Base-by-base conservation (phyloP, 2,113 vertebrate genomes). In the Cephalopterus ornatus region DNA sequence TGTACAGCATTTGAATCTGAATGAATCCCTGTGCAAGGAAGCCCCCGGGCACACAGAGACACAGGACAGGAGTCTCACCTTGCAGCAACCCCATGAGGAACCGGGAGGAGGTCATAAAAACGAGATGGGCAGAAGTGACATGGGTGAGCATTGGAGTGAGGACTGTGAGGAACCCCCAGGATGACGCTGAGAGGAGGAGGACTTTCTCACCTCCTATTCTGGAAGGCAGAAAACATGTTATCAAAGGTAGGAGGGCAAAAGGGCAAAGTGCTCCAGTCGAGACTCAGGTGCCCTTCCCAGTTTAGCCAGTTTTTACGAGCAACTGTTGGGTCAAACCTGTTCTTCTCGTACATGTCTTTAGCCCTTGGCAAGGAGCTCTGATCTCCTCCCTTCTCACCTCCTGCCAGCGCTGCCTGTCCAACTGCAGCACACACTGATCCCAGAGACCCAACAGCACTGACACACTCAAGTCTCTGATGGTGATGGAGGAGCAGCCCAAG, bases 141-240 rank as follows among this genome's bases (percentile, higher is more conserved):
- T 97, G 98, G 28, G 98, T 97, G 49, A 99, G 97, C 95, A 99
- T 79, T 0, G 99, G 99, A 5, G 99, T 99, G 95, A 99, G 96
- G 9, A 98, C 97, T 0, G 98, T 99, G 97, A 99, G 98, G 62
- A 98, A 97, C 14, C 99, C 99, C 99, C 99, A 99, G 63, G 99
- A 98, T 6, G 98, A 98, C 3, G 99, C 99, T 0, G 99, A 99
- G 62, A 99, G 97, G 72, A 99, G 95, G 44, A 99, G 98, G 49
- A 99, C 98, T 86, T 99, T 99, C 97, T 99, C 99, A 21, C 99
- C 99, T 50, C 99, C 99, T 27, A 99, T 98, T 88, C 99, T 99
- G 87, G 28, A 94, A 89, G 55, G 65, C 21, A 87, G 14, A 72
- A 59, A 50, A 70, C n/a, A 59, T 2, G 0, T 78, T 39, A 74